Conservation (phyloP, 2,113 vertebrate species). For the Misgurnus anguillicaudatus region DNA sequence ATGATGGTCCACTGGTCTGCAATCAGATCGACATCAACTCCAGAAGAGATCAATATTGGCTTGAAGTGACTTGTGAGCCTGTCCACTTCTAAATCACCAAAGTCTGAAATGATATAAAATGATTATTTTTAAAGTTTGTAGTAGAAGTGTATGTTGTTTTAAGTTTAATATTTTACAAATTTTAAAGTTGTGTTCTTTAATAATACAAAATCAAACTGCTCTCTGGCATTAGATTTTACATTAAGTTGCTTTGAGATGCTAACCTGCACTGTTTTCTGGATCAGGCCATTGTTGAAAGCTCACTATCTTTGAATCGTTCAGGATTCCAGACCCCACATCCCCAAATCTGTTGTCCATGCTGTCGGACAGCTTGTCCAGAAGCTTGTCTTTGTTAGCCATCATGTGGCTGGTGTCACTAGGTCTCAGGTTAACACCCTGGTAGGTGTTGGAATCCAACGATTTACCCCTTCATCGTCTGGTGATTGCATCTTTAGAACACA, state of each 20-base stretch:
- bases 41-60: not conserved
- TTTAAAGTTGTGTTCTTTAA: no score
- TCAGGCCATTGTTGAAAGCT: not conserved
- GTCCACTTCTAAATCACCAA: not conserved
- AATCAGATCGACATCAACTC: constrained; percentile 44
- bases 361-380: no score
- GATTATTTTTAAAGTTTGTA: not conserved
- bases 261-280: not conserved
- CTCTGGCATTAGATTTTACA: no score
- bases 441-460: no score
- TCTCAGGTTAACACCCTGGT: no score
- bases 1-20: constrained; percentile 68
- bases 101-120: not conserved
- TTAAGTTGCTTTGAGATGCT: not conserved
- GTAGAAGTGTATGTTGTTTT: no score
- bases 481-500: no score
- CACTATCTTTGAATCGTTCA: not conserved
- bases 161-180: no score
- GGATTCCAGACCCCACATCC: not conserved
- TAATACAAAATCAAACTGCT: no score
- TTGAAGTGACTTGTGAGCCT: not conserved
- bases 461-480: no score
- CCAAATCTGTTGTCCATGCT: not conserved
- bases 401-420: no score
- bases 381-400: no score